Percentiles rank a stretch among this genome's conserved stretches.
These are phyloP conservation scores for Dicrurus megarhynchus DNA, from an alignment of 2,113 vertebrate genomes.

Conservation along the genomic window DNA sequence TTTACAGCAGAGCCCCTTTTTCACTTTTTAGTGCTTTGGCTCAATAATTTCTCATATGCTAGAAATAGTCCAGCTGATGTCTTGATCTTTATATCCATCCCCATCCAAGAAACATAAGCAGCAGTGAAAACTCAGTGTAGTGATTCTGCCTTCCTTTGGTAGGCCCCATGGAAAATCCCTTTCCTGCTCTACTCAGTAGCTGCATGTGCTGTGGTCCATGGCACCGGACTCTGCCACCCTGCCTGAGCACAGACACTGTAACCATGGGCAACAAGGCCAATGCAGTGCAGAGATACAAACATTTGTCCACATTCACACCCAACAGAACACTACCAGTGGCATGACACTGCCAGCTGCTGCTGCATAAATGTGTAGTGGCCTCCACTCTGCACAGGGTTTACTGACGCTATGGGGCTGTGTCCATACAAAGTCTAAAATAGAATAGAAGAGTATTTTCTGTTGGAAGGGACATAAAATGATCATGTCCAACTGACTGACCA, in stretches of 20 bases:
- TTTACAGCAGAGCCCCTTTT: not conserved
- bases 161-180: not conserved
- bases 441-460: not conserved
- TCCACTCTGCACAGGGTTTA: not conserved
- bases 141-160: not conserved
- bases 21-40: not conserved
- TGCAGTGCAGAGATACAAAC: not conserved
- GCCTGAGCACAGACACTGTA: not conserved
- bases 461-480: not conserved
- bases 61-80: constrained; percentile 6
- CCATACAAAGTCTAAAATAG: not conserved
- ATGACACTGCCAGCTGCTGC: too few relatives aligned
- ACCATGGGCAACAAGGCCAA: accelerated
- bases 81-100: not conserved
- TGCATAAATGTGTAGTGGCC: not conserved
- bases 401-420: accelerated
- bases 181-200: not conserved
- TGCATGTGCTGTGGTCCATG: accelerated
- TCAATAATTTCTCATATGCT: not conserved
- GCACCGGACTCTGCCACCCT: not conserved
- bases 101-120: not conserved
- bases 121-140: not conserved
- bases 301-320: not conserved
- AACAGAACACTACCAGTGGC: not conserved
- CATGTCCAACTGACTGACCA: not conserved